Percentiles rank a stretch among this genome's conserved stretches.
Conservation (phyloP, 2,113 vertebrate species). For the Trochalopteron elliotii region DNA sequence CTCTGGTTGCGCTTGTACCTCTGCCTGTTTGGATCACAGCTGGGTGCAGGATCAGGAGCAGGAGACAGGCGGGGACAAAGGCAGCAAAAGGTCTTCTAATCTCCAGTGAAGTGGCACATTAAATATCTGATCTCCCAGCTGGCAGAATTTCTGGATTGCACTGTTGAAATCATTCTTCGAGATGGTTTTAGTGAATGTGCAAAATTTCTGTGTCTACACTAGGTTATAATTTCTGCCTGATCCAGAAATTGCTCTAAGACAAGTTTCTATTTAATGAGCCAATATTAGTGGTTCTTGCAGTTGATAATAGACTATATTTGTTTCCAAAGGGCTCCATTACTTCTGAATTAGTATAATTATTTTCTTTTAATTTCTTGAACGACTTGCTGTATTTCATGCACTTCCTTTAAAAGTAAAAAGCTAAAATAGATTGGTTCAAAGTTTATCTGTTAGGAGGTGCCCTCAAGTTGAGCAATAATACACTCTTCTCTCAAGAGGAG, state of each 20-base stretch:
- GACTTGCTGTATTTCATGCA: background rate
- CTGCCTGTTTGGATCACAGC: background rate
- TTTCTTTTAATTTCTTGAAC: background rate
- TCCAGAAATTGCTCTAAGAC: background rate
- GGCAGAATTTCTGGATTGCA: background rate
- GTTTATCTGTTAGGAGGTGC: background rate
- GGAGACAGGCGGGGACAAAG: background rate
- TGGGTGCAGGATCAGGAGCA: fast-evolving
- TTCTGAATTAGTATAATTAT: background rate
- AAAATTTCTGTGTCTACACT: background rate
- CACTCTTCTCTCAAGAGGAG: background rate
- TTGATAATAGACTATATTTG: background rate
- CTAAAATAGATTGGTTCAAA: background rate
- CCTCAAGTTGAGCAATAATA: background rate
- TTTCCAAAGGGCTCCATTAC: background rate
- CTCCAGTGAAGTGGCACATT: background rate
- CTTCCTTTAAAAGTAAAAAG: background rate
- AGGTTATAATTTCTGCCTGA: background rate
- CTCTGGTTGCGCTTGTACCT: background rate
- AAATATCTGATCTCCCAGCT: background rate
- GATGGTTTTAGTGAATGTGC: background rate
- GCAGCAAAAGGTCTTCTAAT: background rate
- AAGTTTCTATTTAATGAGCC: background rate
- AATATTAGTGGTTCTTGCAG: background rate
- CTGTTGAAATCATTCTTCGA: background rate